phyloP scores from a whole-genome alignment of 2,888 invertebrate species.

The Ophion costatus region DNA sequence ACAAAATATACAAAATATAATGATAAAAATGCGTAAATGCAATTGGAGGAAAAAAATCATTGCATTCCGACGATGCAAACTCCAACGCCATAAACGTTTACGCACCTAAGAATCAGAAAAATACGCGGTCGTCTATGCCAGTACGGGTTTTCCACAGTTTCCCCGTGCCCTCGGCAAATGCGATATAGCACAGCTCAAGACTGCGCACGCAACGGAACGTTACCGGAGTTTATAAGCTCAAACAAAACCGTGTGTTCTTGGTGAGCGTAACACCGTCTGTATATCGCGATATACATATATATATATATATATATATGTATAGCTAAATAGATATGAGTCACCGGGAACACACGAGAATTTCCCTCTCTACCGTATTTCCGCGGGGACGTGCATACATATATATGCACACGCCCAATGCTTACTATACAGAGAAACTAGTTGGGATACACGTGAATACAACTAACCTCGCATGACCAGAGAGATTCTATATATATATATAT shows the following conservation, averaged over 20 bases:
- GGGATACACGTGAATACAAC: constrained; percentile 18
- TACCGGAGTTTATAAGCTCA: constrained; percentile 12
- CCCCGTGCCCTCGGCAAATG: no score
- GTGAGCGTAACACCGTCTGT: constrained; percentile 28
- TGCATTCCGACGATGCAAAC: no score
- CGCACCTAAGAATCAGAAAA: no score
- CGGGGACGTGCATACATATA: neutral
- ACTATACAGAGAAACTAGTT: neutral
- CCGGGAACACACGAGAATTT: constrained; percentile 37
- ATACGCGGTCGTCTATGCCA: no score
- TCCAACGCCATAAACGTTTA: no score
- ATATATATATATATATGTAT: no score
- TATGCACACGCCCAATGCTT: neutral
- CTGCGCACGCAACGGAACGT: no score
- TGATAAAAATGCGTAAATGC: no score
- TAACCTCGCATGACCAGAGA: neutral
- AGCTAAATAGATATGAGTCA: constrained; percentile 63
- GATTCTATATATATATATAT: neutral
- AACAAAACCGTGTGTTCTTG: constrained; percentile 13
- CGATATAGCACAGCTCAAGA: no score
- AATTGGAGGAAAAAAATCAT: no score
- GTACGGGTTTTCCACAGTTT: no score
- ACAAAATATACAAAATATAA: no score
- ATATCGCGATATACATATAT: neutral
- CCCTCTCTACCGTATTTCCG: constrained; percentile 34